Evolutionary conservation across 2,797 vertebrate species (phyloP).

Genomic region (Sebastes trivittatus): DNA sequence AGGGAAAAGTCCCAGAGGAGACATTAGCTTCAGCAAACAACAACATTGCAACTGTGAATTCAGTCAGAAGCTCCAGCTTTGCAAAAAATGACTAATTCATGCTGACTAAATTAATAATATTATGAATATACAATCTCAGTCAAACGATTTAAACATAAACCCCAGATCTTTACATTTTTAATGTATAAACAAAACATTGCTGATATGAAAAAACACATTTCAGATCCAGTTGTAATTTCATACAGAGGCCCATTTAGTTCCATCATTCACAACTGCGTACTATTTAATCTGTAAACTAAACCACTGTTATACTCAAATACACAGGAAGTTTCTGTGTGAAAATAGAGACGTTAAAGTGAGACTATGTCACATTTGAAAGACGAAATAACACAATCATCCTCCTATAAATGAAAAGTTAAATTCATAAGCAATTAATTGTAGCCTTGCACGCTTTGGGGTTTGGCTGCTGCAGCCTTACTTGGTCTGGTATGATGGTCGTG

Average conservation of each 20-base stretch:
- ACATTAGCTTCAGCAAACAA: constrained; percentile 10
- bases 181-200: not conserved
- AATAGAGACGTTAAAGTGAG: not conserved
- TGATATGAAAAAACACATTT: not conserved
- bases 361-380: not conserved
- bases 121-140: not conserved
- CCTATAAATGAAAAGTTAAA: not conserved
- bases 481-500: no score
- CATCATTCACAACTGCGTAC: not conserved
- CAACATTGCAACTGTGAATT: not conserved
- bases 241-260: not conserved
- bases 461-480: not conserved
- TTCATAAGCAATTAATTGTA: not conserved
- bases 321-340: not conserved
- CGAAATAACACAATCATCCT: not conserved
- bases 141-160: not conserved
- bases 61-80: constrained; percentile 7
- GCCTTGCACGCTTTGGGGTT: not conserved
- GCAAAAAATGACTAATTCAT: not conserved
- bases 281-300: not conserved
- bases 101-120: not conserved
- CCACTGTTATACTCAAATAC: not conserved
- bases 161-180: not conserved
- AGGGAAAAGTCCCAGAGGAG: constrained; percentile 1
- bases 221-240: not conserved